Conservation (phyloP, 2,888 invertebrate species). For the Zygogramma bicolorata region DNA sequence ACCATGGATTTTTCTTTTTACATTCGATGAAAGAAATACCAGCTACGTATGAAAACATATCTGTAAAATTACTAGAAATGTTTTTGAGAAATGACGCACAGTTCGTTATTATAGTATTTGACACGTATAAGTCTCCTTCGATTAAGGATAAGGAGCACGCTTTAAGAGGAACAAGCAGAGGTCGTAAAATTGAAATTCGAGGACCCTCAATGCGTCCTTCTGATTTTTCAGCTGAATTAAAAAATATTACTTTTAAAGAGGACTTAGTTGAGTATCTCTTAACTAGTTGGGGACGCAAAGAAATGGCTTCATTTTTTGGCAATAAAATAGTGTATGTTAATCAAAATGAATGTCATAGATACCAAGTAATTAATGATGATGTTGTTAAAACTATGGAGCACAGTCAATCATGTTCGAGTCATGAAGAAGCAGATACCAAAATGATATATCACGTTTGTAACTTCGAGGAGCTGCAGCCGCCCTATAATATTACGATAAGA, state of each 20-base stretch:
- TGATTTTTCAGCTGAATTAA: conserved; percentile 48
- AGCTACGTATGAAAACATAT: not conserved
- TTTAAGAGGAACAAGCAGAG: conserved; percentile 34
- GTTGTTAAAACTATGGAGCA: no score
- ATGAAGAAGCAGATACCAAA: conserved; percentile 35
- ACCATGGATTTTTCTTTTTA: not conserved
- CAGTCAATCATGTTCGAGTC: conserved; percentile 33
- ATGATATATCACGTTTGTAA: not conserved
- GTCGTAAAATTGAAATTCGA: conserved; percentile 25
- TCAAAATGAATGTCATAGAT: conserved; percentile 47
- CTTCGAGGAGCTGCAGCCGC: not conserved
- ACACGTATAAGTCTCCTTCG: conserved; percentile 27
- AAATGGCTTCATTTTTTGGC: conserved; percentile 50
- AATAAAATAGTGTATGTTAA: conserved; percentile 30
- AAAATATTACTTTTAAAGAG: conserved; percentile 5
- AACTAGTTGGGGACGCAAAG: conserved; percentile 50
- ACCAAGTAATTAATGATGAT: conserved; percentile 40
- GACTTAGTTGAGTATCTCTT: conserved; percentile 28
- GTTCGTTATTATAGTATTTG: conserved; percentile 6
- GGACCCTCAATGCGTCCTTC: not conserved
- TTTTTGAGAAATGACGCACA: conserved; percentile 18
- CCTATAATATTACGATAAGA: no score
- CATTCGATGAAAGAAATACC: not conserved
- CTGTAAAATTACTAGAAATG: conserved; percentile 10
- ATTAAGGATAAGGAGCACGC: conserved; percentile 45